Evolutionary conservation across 30 jellyfish, hydroid and myxozoan species (phyloP), one percentile per base, ranked within the genome.

Genomic region (Rhopilema esculentum): DNA sequence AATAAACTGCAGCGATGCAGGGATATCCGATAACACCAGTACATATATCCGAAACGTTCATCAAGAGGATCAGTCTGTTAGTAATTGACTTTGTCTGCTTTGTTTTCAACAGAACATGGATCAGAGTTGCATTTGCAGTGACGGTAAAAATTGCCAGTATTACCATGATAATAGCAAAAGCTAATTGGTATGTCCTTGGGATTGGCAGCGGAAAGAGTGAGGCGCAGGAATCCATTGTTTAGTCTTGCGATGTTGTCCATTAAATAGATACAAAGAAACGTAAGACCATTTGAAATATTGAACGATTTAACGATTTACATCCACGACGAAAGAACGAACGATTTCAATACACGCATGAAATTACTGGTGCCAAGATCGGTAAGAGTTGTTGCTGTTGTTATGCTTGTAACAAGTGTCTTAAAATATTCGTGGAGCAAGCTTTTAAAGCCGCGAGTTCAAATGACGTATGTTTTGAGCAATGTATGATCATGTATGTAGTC

Each of bases 11-110:
- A 8, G 82, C 73, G 0, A 72, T 72, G 71, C 73, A 69, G 1
- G 91, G 91, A 32, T 83, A 83, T 18, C 69, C 82, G 19, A 83
- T 27, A 23, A 83, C 27, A 18, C 91, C 91, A 6, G 91, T 23
- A 29, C 52, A 26, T 1, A 83, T 1, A 30, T 83, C 91, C 8
- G 91, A 83, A n/a, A 69, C 22, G 82, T 73, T 83, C 82, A 83
- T 53, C 31, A 83, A 64, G n/a, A 83, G 50, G 18, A 83, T 69
- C 78, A 83, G 66, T 49, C 52, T 68, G 84, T 69, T 72, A 18
- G 91, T 83, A 0, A 83, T 52, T 8, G 91, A 26, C 51, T 20
- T 50, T 64, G 57, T 28, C 65, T 83, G 91, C 4, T 83, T 83
- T 9, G 91, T 68, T 29, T 69, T 83, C 77, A 28, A 72, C 16